Conservation (phyloP, 1,140 invertebrate genomes). For the Halesus radiatus region DNA sequence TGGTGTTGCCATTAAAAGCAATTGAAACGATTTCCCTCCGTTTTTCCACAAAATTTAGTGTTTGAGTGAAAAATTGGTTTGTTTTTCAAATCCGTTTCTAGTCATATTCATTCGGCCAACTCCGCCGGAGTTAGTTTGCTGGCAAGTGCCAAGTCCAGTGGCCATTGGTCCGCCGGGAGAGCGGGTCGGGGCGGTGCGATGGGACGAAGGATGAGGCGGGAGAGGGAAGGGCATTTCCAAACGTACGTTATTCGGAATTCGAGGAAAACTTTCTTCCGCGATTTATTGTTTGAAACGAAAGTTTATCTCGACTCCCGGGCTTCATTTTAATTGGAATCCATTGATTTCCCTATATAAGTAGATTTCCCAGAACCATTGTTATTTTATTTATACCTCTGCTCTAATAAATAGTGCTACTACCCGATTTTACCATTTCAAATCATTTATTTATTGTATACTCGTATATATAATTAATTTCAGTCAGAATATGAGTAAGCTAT, state of each 20-base stretch:
- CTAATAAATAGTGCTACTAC: background rate
- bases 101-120: background rate
- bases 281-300: conserved; percentile 55
- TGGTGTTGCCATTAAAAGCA: too few species aligned
- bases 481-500: too few species aligned
- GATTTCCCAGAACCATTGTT: background rate
- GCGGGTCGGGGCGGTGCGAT: background rate
- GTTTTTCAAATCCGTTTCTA: conserved; percentile 10
- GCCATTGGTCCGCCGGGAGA: conserved; percentile 1
- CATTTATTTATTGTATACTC: too few species aligned
- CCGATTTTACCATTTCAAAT: too few species aligned
- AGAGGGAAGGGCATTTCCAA: conserved; percentile 23
- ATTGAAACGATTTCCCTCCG: too few species aligned
- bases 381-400: background rate
- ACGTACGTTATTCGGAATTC: conserved; percentile 10
- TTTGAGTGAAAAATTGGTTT: background rate
- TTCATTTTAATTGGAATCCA: conserved; percentile 57
- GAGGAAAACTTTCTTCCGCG: conserved; percentile 48
- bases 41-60: too few species aligned
- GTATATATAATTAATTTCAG: too few species aligned
- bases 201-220: background rate
- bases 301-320: conserved; percentile 50
- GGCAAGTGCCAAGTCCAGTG: conserved; percentile 21
- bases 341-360: conserved; percentile 40
- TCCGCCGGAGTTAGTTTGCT: conserved; percentile 14